Base-by-base conservation (phyloP, 2,888 invertebrate species). In the Crossocerus cetratus region DNA sequence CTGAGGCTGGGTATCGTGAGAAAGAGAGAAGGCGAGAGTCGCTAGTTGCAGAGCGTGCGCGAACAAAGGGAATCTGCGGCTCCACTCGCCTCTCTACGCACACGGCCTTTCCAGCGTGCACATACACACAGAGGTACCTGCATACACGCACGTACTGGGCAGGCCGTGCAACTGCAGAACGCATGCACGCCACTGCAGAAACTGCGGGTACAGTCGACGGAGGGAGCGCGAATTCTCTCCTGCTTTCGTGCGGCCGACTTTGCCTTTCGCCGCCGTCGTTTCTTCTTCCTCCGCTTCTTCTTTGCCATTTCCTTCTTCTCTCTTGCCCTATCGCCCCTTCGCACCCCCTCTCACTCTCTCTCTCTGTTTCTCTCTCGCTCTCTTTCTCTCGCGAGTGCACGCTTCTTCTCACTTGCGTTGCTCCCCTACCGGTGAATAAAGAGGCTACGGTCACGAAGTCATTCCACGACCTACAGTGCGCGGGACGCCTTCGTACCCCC, bases 61-160 rank as follows among this genome's bases (percentile, higher is more conserved):
- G 87, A 86, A 89, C 89, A 89, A 89, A 89, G 89, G 84, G 89
- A 89, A 88, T 88, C 89, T 88, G 89, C 85, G 87, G 88, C 88
- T 89, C 81, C 81, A 81, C 72, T 76, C 82, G 77, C 63, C 57
- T 71, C 74, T 65, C 67, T 65, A 83, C 86, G 85, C 87, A 86
- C 84, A 86, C 83, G 83, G 72, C 76, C 76, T 77, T 77, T 54
- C 49, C 58, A 63, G 18, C 74, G 73, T 65, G 65, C 60, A 61
- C 62, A 59, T 56, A 21, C 61, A 62, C 65, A 61, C 64, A 68
- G 68, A 59, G 65, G 58, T 23, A 59, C 69, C 21, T 49, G 54
- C 65, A 64, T 65, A 71, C 77, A 77, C 56, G 53, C 60, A 44
- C 49, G 43, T 22, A n/a, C 43, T 3, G 22, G 18, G 22, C 16